Base-by-base conservation (phyloP, 2,113 vertebrate species). In the Psammodynastes pulverulentus region DNA sequence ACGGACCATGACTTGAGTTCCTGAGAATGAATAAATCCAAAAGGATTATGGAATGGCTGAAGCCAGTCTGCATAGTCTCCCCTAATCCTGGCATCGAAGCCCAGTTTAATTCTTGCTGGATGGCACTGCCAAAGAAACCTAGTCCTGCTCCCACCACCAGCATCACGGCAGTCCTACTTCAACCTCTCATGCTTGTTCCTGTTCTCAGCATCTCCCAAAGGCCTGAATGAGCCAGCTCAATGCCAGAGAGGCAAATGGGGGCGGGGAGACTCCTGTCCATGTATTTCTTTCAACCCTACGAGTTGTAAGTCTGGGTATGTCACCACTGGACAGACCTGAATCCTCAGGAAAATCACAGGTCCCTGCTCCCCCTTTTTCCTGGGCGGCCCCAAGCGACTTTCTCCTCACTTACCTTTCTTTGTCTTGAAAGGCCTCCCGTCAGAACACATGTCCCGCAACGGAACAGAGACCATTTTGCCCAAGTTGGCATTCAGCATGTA, bases 401-500 rank as follows among this genome's bases (percentile, higher is more conserved):
- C 34, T 34, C 34, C 72, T 39, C 3, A 0, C 79, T 86, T 85
- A 99, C 99, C 99, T 98, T 97, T 98, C 94, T 98, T 98, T 93
- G 98, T 99, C 94, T 97, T 98, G 95, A 97, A 98, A 29, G 98
- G 98, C 62, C 98, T 98, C 49, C 97, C 97, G 0, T 53, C 94
- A 1, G 98, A 98, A 43, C 98, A 96, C 29, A 99, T 93, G 2
- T 99, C 98, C 91, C 98, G 98, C 84, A 99, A 94, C 0, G 98
- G 98, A 3, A 97, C 56, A 39, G 97, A 97, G 39, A 98, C 56
- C 4, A 98, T 96, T 91, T 98, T 98, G 9, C 98, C 97, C 89
- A 99, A 92, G 88, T 98, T 99, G 24, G 98, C 98, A 0, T 97
- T 96, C 93, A 97, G 96, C 98, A 99, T 98, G 92, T 98, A 98